Evolutionary conservation across 2,113 vertebrate species (phyloP), one percentile per base, ranked within the genome.

Genomic region (Mungos mungo): DNA sequence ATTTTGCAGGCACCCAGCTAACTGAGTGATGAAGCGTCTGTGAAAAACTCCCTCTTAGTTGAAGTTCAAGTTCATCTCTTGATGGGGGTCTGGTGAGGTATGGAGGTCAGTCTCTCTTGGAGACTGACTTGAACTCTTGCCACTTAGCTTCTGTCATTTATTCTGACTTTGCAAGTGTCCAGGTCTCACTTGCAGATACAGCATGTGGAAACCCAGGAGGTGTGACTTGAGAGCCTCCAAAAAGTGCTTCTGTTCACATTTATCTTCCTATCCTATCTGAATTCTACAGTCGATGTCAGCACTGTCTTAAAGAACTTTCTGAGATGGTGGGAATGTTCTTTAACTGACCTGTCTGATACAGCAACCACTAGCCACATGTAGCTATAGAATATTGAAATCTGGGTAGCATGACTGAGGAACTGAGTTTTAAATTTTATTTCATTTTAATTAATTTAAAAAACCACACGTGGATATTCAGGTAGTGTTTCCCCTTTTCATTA

Each of bases 401-500:
- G 33, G 13, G 6, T 79, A 41, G 15, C 60, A 50, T 38, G 79
- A 77, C 66, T 14, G 35, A 93, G 29, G 14, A 68, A 76, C 31
- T 71, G 45, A 79, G 80, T 76, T 95, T 93, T 95, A 71, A 31
- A 89, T 72, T 95, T 90, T 76, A 90, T 95, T 95, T 96, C 50
- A 91, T 95, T 82, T 92, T 76, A 77, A 80, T 94, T 94, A 76
- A 86, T 93, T 85, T 96, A 83, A 95, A 65, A 41, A 96, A 57
- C 50, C 93, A 88, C 29, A 65, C 21, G 9, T 92, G 47, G 66
- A 41, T 52, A 57, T 79, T 29, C 23, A 90, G n/a, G 60, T 69
- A 82, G 47, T 95, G 21, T 92, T 90, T 93, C 69, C 85, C 69
- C 57, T 97, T 97, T 93, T 85, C 35, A 85, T 79, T 79, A 95